Percentiles rank a stretch among this genome's conserved stretches.
These are phyloP conservation scores for Ariopsis seemanni DNA, from an alignment of 2,113 vertebrate species.

Conservation along the genomic window DNA sequence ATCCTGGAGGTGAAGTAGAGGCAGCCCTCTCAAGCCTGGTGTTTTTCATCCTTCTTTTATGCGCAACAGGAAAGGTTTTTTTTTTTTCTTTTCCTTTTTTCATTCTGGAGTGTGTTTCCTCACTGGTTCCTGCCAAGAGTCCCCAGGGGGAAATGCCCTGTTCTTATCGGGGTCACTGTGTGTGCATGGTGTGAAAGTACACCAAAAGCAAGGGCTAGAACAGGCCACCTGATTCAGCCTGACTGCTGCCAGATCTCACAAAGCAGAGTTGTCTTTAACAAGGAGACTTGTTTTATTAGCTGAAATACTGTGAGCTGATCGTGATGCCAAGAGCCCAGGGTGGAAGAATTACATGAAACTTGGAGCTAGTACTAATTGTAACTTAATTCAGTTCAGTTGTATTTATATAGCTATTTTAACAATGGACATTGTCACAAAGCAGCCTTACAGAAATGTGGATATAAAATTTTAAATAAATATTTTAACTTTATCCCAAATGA, in stretches of 20 bases:
- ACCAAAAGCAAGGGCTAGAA: conserved; percentile 40
- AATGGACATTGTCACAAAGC: neutral
- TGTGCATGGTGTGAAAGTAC: conserved; percentile 29
- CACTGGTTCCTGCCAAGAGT: conserved; percentile 58
- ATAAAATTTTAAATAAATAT: no score
- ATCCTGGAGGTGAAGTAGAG: conserved; percentile 33
- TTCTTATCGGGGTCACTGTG: conserved; percentile 57
- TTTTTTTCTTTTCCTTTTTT: conserved; percentile 28
- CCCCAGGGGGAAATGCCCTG: conserved; percentile 62
- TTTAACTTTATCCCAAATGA: neutral
- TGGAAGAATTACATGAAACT: neutral
- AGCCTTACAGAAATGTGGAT: neutral
- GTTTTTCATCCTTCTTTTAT: conserved; percentile 51
- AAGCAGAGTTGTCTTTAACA: conserved; percentile 8
- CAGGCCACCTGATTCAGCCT: conserved; percentile 45
- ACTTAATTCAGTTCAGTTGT: neutral
- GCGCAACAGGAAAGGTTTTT: conserved; percentile 49
- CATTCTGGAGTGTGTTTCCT: conserved; percentile 64
- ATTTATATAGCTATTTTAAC: neutral
- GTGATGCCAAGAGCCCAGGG: neutral
- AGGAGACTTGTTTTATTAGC: conserved; percentile 19
- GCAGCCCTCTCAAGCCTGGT: conserved; percentile 16
- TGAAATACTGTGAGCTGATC: neutral
- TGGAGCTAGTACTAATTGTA: neutral
- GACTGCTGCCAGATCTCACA: conserved; percentile 25